Evolutionary conservation across 92 coral and sea anemone genomes (phyloP), one percentile per base, ranked within the genome.

Genomic region (Metridium senile): DNA sequence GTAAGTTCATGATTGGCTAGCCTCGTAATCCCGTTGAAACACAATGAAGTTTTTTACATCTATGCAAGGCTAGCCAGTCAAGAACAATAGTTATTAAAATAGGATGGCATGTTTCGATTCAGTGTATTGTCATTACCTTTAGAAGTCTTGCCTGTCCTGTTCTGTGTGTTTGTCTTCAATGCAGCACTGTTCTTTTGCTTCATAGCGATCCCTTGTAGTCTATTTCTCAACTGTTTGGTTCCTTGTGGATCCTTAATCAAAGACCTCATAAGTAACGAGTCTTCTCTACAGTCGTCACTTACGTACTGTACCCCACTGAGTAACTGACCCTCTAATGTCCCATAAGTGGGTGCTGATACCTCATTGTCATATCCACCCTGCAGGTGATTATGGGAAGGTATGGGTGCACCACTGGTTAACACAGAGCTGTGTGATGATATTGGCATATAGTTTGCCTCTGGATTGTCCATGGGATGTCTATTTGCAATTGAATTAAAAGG

Each of bases 151-250:
- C 0, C 63, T 33, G 49, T 52, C 16, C 32, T 33, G 21, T 11
- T 18, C 0, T 64, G 57, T 35, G 11, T 33, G 8, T 31, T 57
- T 1, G 45, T 45, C 28, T 43, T 61, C 70, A 33, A 33, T 32
- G 74, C 92, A 11, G 61, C 83, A 32, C 43, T 45, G 49, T 49
- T 76, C 82, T 73, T 88, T 68, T 92, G 97, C 64, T 93, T 92
- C 62, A 66, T 79, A 9, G 93, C 93, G 51, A 92, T 74, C 26
- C 80, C 88, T 70, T 87, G 84, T 2, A 92, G 84, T 26, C 93
- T 81, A 19, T 89, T 88, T 22, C 97, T 74, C 59, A 92, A 75
- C 43, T 83, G 70, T 62, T 70, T 85, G n/a, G 84, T 82, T n/a
- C 84, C 81, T 25, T 74, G 80, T 69, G 74, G 89, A 57, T 80